phyloP scores from a whole-genome alignment of 2,888 invertebrate genomes.

The Mesochorus sp. region DNA sequence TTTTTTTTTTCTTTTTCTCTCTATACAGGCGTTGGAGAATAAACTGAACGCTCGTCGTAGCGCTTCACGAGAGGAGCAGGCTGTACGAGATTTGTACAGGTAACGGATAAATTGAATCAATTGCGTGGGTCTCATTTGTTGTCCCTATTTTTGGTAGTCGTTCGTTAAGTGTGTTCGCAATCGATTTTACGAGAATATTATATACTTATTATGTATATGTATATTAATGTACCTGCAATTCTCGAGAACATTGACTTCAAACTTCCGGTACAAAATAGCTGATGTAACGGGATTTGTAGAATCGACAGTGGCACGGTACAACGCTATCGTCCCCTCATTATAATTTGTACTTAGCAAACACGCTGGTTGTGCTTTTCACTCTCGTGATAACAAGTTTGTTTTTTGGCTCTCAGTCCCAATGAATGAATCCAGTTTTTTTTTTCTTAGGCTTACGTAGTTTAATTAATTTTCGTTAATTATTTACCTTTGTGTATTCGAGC shows the following conservation, averaged over 20 bases:
- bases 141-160: slow-evolving; percentile 47
- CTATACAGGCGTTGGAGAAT: slow-evolving; percentile 79
- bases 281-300: background rate
- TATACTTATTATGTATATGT: slow-evolving; percentile 27
- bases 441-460: slow-evolving; percentile 40
- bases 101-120: slow-evolving; percentile 74
- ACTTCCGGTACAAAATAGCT: background rate
- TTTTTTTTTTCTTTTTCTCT: slow-evolving; percentile 44
- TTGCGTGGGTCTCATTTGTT: slow-evolving; percentile 64
- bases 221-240: slow-evolving; percentile 64
- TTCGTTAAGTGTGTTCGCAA: slow-evolving; percentile 53
- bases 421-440: slow-evolving; percentile 50
- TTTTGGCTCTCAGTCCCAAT: slow-evolving; percentile 7
- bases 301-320: slow-evolving; percentile 55
- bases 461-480: slow-evolving; percentile 2
- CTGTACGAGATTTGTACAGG: slow-evolving; percentile 81
- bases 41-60: slow-evolving; percentile 80
- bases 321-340: slow-evolving; percentile 51
- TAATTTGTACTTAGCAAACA: slow-evolving; percentile 61
- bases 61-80: slow-evolving; percentile 80
- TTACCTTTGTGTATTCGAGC: slow-evolving; percentile 32
- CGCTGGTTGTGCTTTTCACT: slow-evolving; percentile 65
- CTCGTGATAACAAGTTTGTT: slow-evolving; percentile 49
- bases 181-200: background rate
- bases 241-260: slow-evolving; percentile 29